Evolutionary conservation across 2,797 vertebrate species (phyloP).

Genomic region (Triplophysa bombifrons): DNA sequence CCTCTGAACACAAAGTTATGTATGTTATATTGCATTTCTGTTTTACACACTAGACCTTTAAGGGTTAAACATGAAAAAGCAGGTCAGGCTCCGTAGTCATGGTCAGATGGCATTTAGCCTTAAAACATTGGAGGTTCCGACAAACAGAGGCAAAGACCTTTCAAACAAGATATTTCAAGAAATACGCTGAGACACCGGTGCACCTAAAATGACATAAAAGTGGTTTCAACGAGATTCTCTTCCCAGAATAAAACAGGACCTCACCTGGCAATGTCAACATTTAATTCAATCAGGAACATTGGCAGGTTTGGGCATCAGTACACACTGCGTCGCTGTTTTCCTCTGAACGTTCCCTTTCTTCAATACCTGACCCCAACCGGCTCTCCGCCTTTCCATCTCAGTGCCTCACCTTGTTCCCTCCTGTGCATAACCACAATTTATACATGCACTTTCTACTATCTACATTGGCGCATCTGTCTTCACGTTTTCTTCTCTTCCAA

Average conservation of each 20-base stretch:
- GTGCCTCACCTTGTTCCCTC: background rate
- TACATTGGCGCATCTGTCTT: background rate
- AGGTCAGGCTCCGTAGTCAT: conserved; percentile 22
- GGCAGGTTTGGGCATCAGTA: background rate
- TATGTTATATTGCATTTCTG: too few relatives aligned
- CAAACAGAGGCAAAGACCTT: conserved; percentile 12
- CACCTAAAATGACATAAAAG: background rate
- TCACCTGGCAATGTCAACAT: background rate
- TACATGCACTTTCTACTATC: background rate
- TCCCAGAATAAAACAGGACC: conserved; percentile 1
- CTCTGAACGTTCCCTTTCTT: background rate
- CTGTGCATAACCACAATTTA: background rate
- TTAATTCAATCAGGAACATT: background rate
- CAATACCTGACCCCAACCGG: background rate
- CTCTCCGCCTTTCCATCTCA: background rate
- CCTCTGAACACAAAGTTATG: too few relatives aligned
- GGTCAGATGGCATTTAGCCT: conserved; percentile 55
- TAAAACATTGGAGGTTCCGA: background rate
- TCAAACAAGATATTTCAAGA: conserved; percentile 10
- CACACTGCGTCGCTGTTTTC: background rate
- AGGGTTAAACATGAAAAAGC: conserved; percentile 55
- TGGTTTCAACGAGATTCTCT: background rate
- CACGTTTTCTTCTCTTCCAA: conserved; percentile 3
- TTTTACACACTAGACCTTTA: too few relatives aligned
- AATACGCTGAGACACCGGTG: background rate